Conservation (phyloP, 1,140 invertebrate genomes). For the Aradophagus sp. region DNA sequence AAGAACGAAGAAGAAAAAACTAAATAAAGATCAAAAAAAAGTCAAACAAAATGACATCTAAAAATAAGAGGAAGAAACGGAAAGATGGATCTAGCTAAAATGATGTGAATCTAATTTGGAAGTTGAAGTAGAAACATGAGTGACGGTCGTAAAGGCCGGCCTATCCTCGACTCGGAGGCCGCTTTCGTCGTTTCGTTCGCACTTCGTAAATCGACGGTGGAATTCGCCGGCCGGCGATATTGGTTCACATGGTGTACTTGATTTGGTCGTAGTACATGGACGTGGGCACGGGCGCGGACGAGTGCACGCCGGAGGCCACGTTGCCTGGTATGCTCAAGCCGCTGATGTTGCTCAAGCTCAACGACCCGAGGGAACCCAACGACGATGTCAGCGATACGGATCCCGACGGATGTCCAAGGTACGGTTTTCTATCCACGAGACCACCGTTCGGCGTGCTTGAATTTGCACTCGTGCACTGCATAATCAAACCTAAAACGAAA, state of each 20-base stretch:
- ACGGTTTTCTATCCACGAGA: conserved; percentile 65
- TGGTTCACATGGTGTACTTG: conserved; percentile 68
- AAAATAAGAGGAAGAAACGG: neutral
- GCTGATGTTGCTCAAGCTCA: conserved; percentile 66
- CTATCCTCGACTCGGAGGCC: conserved; percentile 6
- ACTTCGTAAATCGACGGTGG: conserved; percentile 32
- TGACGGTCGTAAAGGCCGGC: conserved; percentile 2
- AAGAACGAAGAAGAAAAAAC: too few relatives aligned
- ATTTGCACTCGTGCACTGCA: conserved; percentile 25
- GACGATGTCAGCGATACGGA: conserved; percentile 62
- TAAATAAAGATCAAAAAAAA: too few relatives aligned
- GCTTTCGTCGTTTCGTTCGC: conserved; percentile 24
- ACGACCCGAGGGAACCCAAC: conserved; percentile 62
- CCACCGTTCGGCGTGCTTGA: conserved; percentile 4
- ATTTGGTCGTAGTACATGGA: conserved; percentile 70
- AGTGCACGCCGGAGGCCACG: conserved; percentile 61
- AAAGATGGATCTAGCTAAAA: neutral
- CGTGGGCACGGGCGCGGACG: conserved; percentile 42
- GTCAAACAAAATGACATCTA: neutral
- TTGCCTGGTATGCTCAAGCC: conserved; percentile 63
- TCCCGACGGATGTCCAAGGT: conserved; percentile 63
- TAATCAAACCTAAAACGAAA: conserved; percentile 29
- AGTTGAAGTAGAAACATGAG: conserved; percentile 17
- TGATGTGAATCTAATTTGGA: neutral
- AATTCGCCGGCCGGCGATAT: conserved; percentile 20